phyloP scores from a whole-genome alignment of 2,797 vertebrate genomes.

The Rhynchonycteris naso region DNA sequence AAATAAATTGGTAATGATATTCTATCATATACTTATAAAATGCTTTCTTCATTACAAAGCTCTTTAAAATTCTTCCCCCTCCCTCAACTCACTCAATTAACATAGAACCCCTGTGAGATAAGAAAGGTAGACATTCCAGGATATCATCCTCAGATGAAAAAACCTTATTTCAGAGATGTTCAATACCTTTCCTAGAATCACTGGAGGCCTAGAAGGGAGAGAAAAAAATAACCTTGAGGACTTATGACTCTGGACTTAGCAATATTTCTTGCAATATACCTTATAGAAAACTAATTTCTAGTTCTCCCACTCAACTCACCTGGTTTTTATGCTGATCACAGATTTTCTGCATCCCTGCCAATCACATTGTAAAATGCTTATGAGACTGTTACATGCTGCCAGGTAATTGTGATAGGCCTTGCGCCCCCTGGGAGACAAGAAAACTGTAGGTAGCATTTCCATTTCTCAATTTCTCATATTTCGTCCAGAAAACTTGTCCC shows the following conservation, averaged over 20 bases:
- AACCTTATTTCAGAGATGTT: conserved; percentile 9
- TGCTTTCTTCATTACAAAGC: neutral
- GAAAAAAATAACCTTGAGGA: neutral
- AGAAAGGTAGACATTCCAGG: neutral
- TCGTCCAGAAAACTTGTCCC: conserved; percentile 30
- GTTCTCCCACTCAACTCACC: conserved; percentile 2
- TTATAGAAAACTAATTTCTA: conserved; percentile 29
- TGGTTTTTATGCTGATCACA: conserved; percentile 33
- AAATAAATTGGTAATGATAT: neutral
- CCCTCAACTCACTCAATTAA: neutral
- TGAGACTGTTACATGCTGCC: neutral
- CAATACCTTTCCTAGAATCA: conserved; percentile 32
- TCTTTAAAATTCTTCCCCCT: neutral
- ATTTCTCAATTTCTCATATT: conserved; percentile 52
- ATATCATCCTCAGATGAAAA: neutral
- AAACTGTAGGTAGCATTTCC: conserved; percentile 16
- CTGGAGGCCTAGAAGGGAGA: neutral
- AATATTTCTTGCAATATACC: neutral
- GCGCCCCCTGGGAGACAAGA: neutral
- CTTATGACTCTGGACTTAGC: neutral
- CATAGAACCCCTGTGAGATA: neutral
- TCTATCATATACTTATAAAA: neutral
- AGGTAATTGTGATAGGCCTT: conserved; percentile 43
- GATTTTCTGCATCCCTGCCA: conserved; percentile 30
- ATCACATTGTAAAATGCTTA: neutral